Conservation (phyloP, 2,797 vertebrate genomes). For the Oceanodroma leucorhoa region DNA sequence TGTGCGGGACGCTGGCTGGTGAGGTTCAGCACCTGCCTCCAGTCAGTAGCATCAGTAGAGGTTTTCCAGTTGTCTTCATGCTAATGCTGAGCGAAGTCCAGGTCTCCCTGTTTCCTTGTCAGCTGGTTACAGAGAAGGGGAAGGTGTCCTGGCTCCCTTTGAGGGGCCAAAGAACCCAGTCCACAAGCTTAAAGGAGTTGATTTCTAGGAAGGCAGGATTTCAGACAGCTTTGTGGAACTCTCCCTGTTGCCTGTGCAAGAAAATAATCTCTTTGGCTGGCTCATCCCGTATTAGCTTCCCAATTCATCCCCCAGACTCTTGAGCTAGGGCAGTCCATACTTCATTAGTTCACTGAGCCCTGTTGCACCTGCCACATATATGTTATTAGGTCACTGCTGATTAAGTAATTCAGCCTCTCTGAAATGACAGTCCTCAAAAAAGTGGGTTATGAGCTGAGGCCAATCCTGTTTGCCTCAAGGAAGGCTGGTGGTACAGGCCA, state of each 20-base stretch:
- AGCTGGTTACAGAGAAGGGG: neutral
- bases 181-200: neutral
- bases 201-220: conserved; percentile 29
- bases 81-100: neutral
- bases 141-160: neutral
- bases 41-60: neutral
- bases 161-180: neutral
- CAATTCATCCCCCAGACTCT: neutral
- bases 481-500: neutral
- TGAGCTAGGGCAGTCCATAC: neutral
- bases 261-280: conserved; percentile 57
- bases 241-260: neutral
- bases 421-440: conserved; percentile 1
- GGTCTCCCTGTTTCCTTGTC: neutral
- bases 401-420: conserved; percentile 34
- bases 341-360: conserved; percentile 46
- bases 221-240: conserved; percentile 26
- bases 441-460: conserved; percentile 13
- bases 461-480: conserved; percentile 11
- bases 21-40: neutral
- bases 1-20: neutral
- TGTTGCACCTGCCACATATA: conserved; percentile 31
- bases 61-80: neutral
- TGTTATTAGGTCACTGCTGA: conserved; percentile 51
- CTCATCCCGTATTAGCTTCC: conserved; percentile 53